Conservation (phyloP, 2,888 invertebrate species). For the Tolmerus cingulatus region DNA sequence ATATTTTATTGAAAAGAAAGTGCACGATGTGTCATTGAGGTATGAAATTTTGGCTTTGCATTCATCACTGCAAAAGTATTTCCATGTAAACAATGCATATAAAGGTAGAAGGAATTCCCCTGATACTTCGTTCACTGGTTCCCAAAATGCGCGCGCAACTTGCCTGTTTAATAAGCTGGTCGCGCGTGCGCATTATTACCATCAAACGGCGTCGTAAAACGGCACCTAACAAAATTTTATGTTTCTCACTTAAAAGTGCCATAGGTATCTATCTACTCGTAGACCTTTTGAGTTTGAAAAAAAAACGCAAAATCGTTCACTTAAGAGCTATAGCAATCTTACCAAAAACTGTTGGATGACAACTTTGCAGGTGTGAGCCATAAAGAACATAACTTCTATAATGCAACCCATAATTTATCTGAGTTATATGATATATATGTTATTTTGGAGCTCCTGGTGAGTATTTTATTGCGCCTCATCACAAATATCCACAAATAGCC, state of each 20-base stretch:
- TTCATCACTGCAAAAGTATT: slow-evolving; percentile 22
- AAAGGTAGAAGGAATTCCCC: neutral
- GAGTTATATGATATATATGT: neutral
- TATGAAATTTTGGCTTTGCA: neutral
- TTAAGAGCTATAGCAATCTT: neutral
- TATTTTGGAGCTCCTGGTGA: neutral
- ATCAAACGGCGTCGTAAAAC: neutral
- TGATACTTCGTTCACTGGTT: neutral
- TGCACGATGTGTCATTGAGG: neutral
- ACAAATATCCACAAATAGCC: neutral
- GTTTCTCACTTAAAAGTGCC: neutral
- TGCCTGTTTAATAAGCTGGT: neutral
- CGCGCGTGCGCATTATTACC: slow-evolving; percentile 30
- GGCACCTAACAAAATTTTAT: neutral
- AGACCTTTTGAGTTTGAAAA: neutral
- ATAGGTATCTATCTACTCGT: neutral
- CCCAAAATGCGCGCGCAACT: neutral
- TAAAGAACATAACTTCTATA: neutral
- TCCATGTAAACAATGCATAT: slow-evolving; percentile 16
- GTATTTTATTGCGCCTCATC: slow-evolving; percentile 3
- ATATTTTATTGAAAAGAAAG: neutral
- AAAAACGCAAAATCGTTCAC: neutral
- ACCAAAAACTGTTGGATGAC: neutral
- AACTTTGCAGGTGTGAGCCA: neutral
- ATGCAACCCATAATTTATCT: neutral